A percentile compares a stretch with the other conserved stretches of the same genome.
phyloP scores from a whole-genome alignment of 1,140 invertebrate species.

The Helicoverpa armigera region DNA sequence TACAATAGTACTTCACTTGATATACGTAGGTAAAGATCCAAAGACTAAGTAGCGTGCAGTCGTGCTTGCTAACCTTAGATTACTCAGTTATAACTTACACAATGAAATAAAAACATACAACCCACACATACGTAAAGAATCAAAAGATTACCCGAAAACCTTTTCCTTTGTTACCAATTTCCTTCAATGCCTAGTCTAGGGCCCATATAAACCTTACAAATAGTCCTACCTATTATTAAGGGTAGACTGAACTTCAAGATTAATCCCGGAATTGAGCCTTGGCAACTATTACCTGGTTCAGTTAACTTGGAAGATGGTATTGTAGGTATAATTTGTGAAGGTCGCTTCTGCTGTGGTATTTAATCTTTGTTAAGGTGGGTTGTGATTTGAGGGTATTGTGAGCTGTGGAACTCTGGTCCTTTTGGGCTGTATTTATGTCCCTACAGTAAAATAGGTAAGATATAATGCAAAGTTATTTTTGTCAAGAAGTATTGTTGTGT shows the following conservation, averaged over 20 bases:
- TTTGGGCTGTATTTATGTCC: not conserved
- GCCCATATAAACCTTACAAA: conserved; percentile 44
- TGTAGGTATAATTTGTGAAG: conserved; percentile 29
- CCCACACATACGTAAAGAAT: not conserved
- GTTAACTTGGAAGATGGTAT: conserved; percentile 56
- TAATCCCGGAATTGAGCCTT: conserved; percentile 50
- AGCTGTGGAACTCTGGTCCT: not conserved
- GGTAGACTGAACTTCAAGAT: conserved; percentile 55
- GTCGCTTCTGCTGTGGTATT: not conserved
- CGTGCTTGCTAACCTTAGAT: no score
- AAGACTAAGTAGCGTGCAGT: no score
- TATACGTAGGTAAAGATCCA: no score
- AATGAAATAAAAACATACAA: not conserved
- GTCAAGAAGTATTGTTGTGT: no score
- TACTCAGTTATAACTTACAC: not conserved
- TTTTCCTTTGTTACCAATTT: conserved; percentile 28
- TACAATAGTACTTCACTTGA: not conserved
- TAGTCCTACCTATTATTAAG: conserved; percentile 57
- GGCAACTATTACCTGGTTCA: conserved; percentile 57
- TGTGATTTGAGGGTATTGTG: not conserved
- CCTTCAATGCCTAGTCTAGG: conserved; percentile 40
- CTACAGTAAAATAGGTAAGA: no score
- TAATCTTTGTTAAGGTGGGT: not conserved
- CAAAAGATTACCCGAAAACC: conserved; percentile 11
- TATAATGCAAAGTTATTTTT: no score